These are phyloP conservation scores for Callorhinus ursinus DNA, from an alignment of 2,113 vertebrate species.

Conservation along the genomic window DNA sequence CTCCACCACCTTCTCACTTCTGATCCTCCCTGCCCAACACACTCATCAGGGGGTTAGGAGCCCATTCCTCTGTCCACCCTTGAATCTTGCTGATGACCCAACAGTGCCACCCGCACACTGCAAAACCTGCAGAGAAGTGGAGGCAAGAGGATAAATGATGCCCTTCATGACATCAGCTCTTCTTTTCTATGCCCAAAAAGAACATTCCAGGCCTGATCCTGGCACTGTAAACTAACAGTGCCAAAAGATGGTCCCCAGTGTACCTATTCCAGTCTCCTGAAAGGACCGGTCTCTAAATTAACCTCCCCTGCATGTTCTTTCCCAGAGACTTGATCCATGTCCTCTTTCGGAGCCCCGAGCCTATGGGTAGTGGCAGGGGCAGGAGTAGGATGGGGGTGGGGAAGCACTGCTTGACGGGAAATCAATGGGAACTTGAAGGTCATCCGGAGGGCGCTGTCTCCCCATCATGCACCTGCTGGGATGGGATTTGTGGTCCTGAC, in stretches of 20 bases:
- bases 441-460: constrained; percentile 67
- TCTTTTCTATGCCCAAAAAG: constrained; percentile 30
- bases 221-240: not conserved
- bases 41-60: not conserved
- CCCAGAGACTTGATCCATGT: not conserved
- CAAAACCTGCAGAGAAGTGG: not conserved
- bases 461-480: constrained; percentile 74
- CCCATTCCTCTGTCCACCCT: not conserved
- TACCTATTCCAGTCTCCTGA: not conserved
- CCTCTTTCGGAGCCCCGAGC: not conserved
- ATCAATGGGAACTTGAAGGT: constrained; percentile 78
- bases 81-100: not conserved
- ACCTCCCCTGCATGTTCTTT: not conserved
- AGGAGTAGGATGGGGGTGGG: not conserved
- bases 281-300: not conserved
- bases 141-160: not conserved
- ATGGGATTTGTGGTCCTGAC: constrained; percentile 75
- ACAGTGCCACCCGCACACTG: not conserved
- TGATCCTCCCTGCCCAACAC: not conserved
- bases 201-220: not conserved
- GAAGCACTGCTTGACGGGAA: constrained; percentile 51
- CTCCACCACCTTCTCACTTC: not conserved
- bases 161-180: no score
- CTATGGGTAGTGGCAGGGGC: not conserved
- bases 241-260: not conserved